Evolutionary conservation across 1,140 invertebrate genomes (phyloP), one percentile per base, ranked within the genome.

Genomic region (Pseudomyrmex concolor): DNA sequence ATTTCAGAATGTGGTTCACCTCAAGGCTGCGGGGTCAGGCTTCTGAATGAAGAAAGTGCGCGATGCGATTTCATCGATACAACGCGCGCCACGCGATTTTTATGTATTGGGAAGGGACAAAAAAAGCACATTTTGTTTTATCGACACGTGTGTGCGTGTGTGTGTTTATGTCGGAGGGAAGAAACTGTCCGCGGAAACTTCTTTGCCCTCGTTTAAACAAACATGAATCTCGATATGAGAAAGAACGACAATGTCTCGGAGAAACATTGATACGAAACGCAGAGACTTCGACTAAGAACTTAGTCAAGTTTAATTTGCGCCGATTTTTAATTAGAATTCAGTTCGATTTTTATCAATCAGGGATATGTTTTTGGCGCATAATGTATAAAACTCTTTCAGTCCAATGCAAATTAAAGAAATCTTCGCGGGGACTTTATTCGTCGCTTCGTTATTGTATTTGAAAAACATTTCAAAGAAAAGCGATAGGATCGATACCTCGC

Each of bases 21-120:
- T 43, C 84, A 89, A 89, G 85, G 84, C 13, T 68, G 45, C 13
- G 13, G 62, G 19, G 59, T 60, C 57, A 68, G 80, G 57, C 72
- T 74, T 72, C 51, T 85, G 80, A 89, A 89, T 86, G 82, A 66
- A 83, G 78, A 48, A 77, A 89, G 13, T 12, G 50, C 34, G 64
- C 54, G 57, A 81, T 66, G 8, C 22, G 34, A 25, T 50, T 50
- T n/a, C 43, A 25, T 77, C 63, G 74, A 68, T 78, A 59, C 34
- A 34, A 34, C 74, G 15, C 51, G 34, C 25, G 25, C 25, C 25
- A 13, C 50, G 25, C 25, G 25, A 25, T 2, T 57, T 67, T 15
- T 57, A 68, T 22, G 3, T 4, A 34, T 34, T 1, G 34, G 34
- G 0, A 34, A 34, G 5, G 34, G 34, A 34, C 34, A 5, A 34